A percentile compares a stretch with the other conserved stretches of the same genome.
Conservation (phyloP, 2,888 invertebrate species). For the Troides aeacus region DNA sequence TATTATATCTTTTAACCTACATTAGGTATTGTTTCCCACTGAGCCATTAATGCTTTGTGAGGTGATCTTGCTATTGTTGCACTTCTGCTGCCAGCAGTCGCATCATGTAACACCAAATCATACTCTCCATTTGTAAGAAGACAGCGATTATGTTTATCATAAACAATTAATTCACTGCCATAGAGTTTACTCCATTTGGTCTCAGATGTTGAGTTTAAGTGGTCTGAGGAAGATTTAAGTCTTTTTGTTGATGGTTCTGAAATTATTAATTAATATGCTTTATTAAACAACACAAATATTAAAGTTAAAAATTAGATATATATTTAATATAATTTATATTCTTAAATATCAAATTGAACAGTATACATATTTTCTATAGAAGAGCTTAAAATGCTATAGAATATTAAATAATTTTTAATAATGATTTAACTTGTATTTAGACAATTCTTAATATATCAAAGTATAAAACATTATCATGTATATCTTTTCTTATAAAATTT, state of each 20-base stretch:
- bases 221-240: slow-evolving; percentile 81
- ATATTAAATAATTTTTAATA: too few species aligned
- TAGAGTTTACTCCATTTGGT: slow-evolving; percentile 81
- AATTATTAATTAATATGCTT: slow-evolving; percentile 23
- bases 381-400: too few species aligned
- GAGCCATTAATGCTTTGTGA: slow-evolving; percentile 74
- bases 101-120: slow-evolving; percentile 90
- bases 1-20: slow-evolving; percentile 60
- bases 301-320: neutral
- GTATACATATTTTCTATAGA: too few species aligned
- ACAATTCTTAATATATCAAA: too few species aligned
- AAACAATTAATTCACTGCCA: slow-evolving; percentile 91
- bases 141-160: slow-evolving; percentile 93
- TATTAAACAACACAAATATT: neutral
- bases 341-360: too few species aligned
- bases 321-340: neutral
- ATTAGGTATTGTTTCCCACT: slow-evolving; percentile 82
- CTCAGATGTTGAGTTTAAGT: slow-evolving; percentile 54
- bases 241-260: slow-evolving; percentile 86
- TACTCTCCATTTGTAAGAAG: slow-evolving; percentile 94
- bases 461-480: too few species aligned
- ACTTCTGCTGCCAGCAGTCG: slow-evolving; percentile 83
- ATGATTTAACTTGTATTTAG: too few species aligned
- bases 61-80: slow-evolving; percentile 70
- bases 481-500: too few species aligned